Percentiles rank a stretch among this genome's conserved stretches.
Evolutionary conservation across 2,113 vertebrate species (phyloP).

Genomic region (Hippopotamus amphibius): DNA sequence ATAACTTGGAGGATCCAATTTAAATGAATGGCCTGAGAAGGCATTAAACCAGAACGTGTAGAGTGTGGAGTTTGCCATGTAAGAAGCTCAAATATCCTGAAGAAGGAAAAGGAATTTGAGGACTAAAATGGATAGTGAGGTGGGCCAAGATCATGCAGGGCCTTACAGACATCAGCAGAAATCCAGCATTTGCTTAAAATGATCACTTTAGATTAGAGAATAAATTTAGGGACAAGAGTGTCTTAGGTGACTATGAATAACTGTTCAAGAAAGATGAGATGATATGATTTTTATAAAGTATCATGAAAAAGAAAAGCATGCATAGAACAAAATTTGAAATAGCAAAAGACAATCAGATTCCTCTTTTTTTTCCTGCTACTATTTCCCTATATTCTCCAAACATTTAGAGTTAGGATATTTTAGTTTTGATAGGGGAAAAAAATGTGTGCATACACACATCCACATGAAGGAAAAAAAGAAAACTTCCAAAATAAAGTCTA

Average conservation of each 20-base stretch:
- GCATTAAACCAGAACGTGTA: neutral
- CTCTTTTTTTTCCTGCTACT: neutral
- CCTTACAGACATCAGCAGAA: neutral
- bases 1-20: neutral
- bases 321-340: neutral
- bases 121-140: neutral
- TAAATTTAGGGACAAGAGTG: neutral
- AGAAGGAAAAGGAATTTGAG: neutral
- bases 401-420: neutral
- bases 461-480: neutral
- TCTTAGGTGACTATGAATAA: neutral
- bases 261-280: neutral
- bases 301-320: neutral
- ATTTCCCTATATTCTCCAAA: neutral
- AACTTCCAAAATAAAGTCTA: neutral
- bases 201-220: neutral
- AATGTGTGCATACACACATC: neutral
- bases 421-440: neutral
- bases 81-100: neutral
- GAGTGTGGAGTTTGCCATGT: neutral
- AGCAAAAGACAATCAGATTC: neutral
- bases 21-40: neutral
- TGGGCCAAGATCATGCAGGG: rapidly evolving
- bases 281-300: neutral
- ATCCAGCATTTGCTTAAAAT: neutral